Evolutionary conservation across 2,888 invertebrate species (phyloP).

Genomic region (Rotaria sp.): DNA sequence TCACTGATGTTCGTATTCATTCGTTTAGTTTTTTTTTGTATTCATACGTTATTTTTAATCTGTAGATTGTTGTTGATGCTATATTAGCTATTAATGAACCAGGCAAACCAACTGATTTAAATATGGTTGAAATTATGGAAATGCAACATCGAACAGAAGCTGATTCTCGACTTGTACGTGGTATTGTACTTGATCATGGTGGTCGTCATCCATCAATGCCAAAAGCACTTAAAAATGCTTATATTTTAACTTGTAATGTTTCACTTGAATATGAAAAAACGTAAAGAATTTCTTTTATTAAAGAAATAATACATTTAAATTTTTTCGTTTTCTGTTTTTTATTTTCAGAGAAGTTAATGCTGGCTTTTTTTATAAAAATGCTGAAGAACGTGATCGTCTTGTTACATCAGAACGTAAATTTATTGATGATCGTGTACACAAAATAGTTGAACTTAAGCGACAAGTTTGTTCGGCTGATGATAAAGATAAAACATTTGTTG

Average conservation of each 20-base stretch:
- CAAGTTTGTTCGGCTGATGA: conserved; percentile 71
- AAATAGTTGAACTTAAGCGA: conserved; percentile 84
- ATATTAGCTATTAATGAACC: conserved; percentile 68
- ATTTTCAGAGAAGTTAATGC: conserved; percentile 68
- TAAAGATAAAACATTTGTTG: conserved; percentile 79
- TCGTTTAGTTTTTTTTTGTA: not conserved
- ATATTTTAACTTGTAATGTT: conserved; percentile 91
- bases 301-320: not conserved
- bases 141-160: conserved; percentile 69
- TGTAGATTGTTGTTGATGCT: conserved; percentile 64
- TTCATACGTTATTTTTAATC: not conserved
- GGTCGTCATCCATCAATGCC: conserved; percentile 98
- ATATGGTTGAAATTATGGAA: conserved; percentile 97
- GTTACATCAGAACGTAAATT: conserved; percentile 88
- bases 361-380: conserved; percentile 96
- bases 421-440: conserved; percentile 84
- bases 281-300: conserved; percentile 59
- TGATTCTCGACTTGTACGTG: conserved; percentile 66
- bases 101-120: conserved; percentile 67
- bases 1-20: conserved; percentile 63
- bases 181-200: conserved; percentile 89
- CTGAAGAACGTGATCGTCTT: conserved; percentile 87
- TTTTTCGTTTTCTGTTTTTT: conserved; percentile 41
- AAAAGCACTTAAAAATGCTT: conserved; percentile 80
- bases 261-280: conserved; percentile 98